Conservation (phyloP, 2,113 vertebrate genomes). For the Sardina pilchardus region DNA sequence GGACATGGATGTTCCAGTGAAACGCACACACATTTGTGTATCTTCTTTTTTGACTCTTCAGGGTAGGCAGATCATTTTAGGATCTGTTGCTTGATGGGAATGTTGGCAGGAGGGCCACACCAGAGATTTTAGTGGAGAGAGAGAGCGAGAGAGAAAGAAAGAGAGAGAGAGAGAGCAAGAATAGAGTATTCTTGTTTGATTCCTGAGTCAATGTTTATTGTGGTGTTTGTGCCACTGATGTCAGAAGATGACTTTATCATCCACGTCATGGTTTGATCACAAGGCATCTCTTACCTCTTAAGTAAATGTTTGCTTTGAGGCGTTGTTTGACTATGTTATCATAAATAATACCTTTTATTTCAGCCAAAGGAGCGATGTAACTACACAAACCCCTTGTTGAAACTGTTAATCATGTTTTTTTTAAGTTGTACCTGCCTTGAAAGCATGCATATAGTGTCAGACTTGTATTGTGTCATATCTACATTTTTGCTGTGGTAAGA, state of each 20-base stretch:
- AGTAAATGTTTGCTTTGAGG: slow-evolving; percentile 7
- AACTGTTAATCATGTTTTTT: slow-evolving; percentile 37
- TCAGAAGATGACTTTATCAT: slow-evolving; percentile 21
- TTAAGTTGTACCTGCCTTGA: slow-evolving; percentile 54
- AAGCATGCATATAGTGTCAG: slow-evolving; percentile 61
- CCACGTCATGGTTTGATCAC: not conserved
- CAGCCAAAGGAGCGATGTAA: slow-evolving; percentile 29
- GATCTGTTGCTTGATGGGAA: not conserved
- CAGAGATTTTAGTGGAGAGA: not conserved
- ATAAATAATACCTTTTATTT: slow-evolving; percentile 13
- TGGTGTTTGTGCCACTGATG: slow-evolving; percentile 25
- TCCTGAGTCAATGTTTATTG: slow-evolving; percentile 3
- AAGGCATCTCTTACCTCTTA: slow-evolving; percentile 17
- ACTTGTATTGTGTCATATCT: slow-evolving; percentile 48
- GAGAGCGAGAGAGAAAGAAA: not conserved
- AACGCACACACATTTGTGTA: slow-evolving; percentile 41
- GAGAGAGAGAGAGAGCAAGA: not conserved
- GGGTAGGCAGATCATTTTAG: slow-evolving; percentile 35
- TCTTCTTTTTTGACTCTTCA: not conserved
- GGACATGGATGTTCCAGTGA: slow-evolving; percentile 30
- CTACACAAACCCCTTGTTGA: slow-evolving; percentile 35
- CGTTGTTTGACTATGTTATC: slow-evolving; percentile 18
- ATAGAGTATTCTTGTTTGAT: not conserved
- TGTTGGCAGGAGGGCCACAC: not conserved
- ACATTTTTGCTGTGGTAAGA: slow-evolving; percentile 62